Conservation (phyloP, 2,888 invertebrate species). For the Lasioglossum malachurum region DNA sequence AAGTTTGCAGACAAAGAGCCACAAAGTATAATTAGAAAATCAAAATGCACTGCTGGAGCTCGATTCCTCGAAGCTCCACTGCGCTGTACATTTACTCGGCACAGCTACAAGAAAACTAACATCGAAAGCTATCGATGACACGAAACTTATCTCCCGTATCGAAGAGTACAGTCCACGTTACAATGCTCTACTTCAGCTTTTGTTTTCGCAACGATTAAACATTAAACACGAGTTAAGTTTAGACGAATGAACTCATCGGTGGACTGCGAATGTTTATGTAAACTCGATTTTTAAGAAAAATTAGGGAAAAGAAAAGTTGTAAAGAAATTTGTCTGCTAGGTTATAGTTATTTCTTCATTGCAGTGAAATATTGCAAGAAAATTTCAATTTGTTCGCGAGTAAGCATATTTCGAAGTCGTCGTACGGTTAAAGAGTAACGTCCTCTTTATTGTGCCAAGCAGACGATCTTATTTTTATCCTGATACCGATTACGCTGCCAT, state of each 20-base stretch:
- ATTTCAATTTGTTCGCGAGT: neutral
- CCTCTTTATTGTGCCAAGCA: conserved; percentile 62
- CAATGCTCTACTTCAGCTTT: too few species aligned
- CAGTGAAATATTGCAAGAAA: neutral
- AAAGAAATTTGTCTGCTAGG: neutral
- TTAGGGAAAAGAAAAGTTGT: neutral
- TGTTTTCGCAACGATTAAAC: neutral
- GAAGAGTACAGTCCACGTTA: neutral
- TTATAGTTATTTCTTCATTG: neutral
- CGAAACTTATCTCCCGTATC: neutral
- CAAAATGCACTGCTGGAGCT: conserved; percentile 1
- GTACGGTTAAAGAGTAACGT: conserved; percentile 54
- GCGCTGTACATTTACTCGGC: too few species aligned
- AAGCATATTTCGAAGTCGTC: conserved; percentile 10
- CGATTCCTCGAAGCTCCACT: too few species aligned
- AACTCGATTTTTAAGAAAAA: neutral
- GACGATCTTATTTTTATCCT: conserved; percentile 76
- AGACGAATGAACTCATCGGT: neutral
- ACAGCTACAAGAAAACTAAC: neutral
- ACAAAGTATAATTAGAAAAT: conserved; percentile 29
- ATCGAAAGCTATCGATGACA: too few species aligned
- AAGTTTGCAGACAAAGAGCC: conserved; percentile 37
- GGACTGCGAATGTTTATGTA: neutral
- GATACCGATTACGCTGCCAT: conserved; percentile 65
- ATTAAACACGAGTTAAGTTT: neutral